Evolutionary conservation across 1,140 invertebrate species (phyloP).

Genomic region (Drepana arcuata): DNA sequence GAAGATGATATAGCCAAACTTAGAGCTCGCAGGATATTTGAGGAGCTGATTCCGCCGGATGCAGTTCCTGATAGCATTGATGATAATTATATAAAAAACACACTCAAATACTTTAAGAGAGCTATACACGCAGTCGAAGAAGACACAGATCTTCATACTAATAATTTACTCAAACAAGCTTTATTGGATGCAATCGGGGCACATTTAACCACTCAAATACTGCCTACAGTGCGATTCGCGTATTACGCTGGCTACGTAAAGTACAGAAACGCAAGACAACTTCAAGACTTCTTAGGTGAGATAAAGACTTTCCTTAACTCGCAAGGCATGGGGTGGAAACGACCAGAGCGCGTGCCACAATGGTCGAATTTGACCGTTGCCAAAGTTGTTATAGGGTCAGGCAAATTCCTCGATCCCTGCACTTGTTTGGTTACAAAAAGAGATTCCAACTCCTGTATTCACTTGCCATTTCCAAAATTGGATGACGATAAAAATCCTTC

Average conservation of each 20-base stretch:
- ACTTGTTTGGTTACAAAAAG: constrained; percentile 34
- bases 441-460: constrained; percentile 49
- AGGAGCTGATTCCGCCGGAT: constrained; percentile 45
- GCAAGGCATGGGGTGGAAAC: constrained; percentile 73
- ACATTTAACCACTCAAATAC: constrained; percentile 70
- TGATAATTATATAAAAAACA: constrained; percentile 50
- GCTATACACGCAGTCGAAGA: constrained; percentile 62
- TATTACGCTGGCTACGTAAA: constrained; percentile 75
- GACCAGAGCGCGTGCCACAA: constrained; percentile 33
- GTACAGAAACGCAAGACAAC: constrained; percentile 64
- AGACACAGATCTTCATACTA: constrained; percentile 52
- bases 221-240: constrained; percentile 72
- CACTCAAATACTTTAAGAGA: constrained; percentile 69
- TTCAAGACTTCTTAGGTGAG: constrained; percentile 72
- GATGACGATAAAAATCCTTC: constrained; percentile 41
- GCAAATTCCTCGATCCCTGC: constrained; percentile 38
- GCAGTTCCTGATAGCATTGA: constrained; percentile 50
- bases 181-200: constrained; percentile 71
- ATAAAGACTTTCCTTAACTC: constrained; percentile 72
- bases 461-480: constrained; percentile 37
- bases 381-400: constrained; percentile 37
- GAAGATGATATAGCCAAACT: constrained; percentile 60
- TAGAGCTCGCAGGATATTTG: constrained; percentile 55
- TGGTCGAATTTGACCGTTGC: constrained; percentile 44
- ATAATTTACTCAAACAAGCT: constrained; percentile 67